Conservation (phyloP, 2,797 vertebrate genomes). For the Nannoperca obscura region DNA sequence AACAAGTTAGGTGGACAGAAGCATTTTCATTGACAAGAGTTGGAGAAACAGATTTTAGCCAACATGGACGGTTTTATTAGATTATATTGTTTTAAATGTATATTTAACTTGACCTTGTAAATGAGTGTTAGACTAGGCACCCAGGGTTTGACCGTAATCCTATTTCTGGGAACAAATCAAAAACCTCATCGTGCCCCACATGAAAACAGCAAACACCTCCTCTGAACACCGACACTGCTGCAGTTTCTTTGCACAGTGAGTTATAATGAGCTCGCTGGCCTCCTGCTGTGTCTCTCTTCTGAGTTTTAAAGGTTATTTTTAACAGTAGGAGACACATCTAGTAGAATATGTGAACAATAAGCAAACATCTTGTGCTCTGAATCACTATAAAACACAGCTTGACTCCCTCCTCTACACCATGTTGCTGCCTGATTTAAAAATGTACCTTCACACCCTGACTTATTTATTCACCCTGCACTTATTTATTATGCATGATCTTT, state of each 20-base stretch:
- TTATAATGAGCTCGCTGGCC: conserved; percentile 3
- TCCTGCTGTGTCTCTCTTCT: neutral
- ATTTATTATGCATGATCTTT: no score
- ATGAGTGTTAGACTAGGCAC: neutral
- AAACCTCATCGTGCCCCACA: neutral
- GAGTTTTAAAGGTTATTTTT: conserved; percentile 1
- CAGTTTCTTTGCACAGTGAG: neutral
- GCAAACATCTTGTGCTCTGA: neutral
- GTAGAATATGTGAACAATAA: neutral
- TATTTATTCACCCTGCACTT: no score
- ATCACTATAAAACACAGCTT: neutral
- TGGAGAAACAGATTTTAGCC: no score
- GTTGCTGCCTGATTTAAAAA: neutral
- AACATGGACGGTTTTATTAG: no score
- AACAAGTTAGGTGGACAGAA: no score
- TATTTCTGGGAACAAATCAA: neutral
- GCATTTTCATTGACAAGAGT: no score
- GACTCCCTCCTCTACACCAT: neutral
- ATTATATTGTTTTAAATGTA: neutral
- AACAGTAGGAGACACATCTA: neutral
- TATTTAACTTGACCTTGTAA: neutral
- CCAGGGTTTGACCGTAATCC: neutral
- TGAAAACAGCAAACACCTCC: neutral
- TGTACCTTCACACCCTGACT: neutral
- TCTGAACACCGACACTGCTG: neutral